Evolutionary conservation across 2,113 vertebrate species (phyloP).

Genomic region (Aix galericulata): DNA sequence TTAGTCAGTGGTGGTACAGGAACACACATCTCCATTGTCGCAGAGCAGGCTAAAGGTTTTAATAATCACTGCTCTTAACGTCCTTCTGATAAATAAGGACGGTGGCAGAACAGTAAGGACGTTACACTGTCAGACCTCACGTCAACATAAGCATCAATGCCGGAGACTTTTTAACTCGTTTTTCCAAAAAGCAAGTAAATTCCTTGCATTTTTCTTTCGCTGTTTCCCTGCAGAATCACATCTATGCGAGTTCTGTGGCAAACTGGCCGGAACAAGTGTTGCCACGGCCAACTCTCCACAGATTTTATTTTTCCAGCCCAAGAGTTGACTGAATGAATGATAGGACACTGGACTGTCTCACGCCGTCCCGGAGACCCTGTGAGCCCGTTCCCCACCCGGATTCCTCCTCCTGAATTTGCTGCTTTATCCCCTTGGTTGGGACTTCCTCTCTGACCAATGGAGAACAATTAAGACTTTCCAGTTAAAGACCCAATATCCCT

Average conservation of each 20-base stretch:
- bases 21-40: fast-evolving
- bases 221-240: background rate
- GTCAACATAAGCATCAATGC: fast-evolving
- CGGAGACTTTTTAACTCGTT: background rate
- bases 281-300: fast-evolving
- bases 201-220: background rate
- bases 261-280: fast-evolving
- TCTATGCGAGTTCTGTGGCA: background rate
- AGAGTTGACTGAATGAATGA: background rate
- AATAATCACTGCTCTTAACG: fast-evolving
- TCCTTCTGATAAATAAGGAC: background rate
- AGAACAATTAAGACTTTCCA: background rate
- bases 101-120: background rate
- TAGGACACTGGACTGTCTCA: fast-evolving
- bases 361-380: background rate
- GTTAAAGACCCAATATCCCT: background rate
- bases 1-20: fast-evolving
- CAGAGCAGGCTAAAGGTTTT: background rate
- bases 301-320: background rate
- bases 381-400: background rate
- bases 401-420: background rate
- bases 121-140: fast-evolving
- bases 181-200: background rate
- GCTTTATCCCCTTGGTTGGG: background rate
- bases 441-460: background rate